Evolutionary conservation across 2,888 invertebrate genomes (phyloP).

Genomic region (Aphodius granarius): DNA sequence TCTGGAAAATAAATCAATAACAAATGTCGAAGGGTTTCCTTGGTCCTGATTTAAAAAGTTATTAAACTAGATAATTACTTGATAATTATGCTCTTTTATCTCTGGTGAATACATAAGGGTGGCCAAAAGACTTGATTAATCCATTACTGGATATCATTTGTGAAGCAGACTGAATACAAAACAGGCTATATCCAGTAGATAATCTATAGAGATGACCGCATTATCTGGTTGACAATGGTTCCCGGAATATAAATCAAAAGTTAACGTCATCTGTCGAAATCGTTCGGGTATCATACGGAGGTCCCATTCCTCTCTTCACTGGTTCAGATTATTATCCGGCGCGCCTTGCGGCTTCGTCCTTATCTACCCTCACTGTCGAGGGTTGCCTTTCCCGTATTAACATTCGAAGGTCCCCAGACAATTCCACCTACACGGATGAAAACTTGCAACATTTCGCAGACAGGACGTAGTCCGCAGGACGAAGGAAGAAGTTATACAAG

Average conservation of each 20-base stretch:
- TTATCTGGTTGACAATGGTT: neutral
- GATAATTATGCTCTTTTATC: no score
- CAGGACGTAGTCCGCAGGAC: neutral
- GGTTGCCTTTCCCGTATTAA: neutral
- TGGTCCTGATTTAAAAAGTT: no score
- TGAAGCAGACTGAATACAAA: neutral
- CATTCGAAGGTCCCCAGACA: constrained; percentile 9
- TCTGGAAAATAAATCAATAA: no score
- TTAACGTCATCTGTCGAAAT: constrained; percentile 11
- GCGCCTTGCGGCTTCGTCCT: neutral
- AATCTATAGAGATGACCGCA: neutral
- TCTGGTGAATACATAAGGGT: no score
- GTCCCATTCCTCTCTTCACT: neutral
- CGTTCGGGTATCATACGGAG: neutral
- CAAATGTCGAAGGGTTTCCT: no score
- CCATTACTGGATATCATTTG: neutral
- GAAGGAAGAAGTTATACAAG: neutral
- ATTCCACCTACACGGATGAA: neutral
- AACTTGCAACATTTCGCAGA: neutral
- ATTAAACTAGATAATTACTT: no score
- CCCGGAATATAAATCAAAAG: constrained; percentile 12
- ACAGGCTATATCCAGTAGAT: neutral
- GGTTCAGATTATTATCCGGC: constrained; percentile 2
- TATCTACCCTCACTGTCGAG: neutral
- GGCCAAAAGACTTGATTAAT: neutral